Percentiles rank a stretch among this genome's conserved stretches.
Conservation (phyloP, 2,113 vertebrate genomes). For the Ivindomyrus marchei region DNA sequence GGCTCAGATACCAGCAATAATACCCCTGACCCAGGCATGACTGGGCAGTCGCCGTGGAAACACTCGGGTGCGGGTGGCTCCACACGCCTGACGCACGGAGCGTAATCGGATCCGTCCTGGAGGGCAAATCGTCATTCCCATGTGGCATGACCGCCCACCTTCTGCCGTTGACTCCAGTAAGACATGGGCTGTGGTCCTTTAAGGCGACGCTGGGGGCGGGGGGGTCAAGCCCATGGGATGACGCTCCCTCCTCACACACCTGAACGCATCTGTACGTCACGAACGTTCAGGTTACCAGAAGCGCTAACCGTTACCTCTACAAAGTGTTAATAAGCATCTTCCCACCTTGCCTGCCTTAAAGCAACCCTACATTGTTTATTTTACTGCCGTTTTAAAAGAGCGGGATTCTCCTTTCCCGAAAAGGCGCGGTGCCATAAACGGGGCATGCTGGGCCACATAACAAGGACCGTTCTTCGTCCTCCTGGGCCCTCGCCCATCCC, state of each 20-base stretch:
- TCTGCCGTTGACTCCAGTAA: not conserved
- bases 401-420: not conserved
- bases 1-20: not conserved
- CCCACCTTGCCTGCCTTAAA: not conserved
- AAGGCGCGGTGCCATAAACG: constrained; percentile 28
- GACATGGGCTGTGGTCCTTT: not conserved
- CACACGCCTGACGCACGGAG: not conserved
- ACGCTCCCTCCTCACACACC: not conserved
- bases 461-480: constrained; percentile 26
- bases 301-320: not conserved
- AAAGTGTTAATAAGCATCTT: not conserved
- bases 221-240: not conserved
- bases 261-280: not conserved
- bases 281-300: not conserved
- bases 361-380: not conserved
- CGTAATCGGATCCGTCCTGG: not conserved
- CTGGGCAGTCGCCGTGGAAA: not conserved
- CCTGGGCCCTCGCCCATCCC: constrained; percentile 19
- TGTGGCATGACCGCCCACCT: not conserved
- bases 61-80: not conserved
- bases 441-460: constrained; percentile 41
- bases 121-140: not conserved
- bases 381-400: not conserved
- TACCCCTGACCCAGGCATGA: not conserved
- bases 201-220: not conserved